Percentiles rank a stretch among this genome's conserved stretches.
Evolutionary conservation across 2,888 invertebrate genomes (phyloP).

Genomic region (Enchytraeus crypticus): DNA sequence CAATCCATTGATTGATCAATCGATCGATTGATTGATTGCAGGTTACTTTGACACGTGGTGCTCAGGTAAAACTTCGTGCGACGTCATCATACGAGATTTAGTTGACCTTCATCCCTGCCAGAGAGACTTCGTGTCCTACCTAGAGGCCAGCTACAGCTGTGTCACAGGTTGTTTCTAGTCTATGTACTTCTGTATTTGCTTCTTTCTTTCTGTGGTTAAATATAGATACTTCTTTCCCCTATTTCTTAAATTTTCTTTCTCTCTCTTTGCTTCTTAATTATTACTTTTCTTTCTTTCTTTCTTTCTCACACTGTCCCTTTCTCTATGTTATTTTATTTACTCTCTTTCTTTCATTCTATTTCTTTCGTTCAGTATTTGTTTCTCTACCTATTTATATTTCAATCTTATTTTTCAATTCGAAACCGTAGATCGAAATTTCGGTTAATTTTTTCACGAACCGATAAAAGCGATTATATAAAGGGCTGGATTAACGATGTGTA

Average conservation of each 20-base stretch:
- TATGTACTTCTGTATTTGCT: not conserved
- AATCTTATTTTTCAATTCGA: too few relatives aligned
- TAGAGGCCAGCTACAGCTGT: constrained; percentile 3
- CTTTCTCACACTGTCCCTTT: not conserved
- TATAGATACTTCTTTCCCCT: not conserved
- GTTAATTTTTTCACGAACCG: too few relatives aligned
- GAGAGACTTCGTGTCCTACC: constrained; percentile 10
- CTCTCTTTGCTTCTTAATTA: not conserved
- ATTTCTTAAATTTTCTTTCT: not conserved
- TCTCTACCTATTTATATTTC: not conserved
- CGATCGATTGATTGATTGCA: too few relatives aligned
- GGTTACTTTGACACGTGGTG: constrained; percentile 6
- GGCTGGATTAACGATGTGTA: too few relatives aligned
- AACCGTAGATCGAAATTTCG: too few relatives aligned
- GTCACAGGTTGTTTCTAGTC: constrained; percentile 2
- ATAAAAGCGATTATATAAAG: too few relatives aligned
- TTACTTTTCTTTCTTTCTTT: not conserved
- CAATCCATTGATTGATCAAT: too few relatives aligned
- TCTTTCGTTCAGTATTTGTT: not conserved
- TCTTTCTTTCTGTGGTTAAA: not conserved
- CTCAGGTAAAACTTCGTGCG: not conserved
- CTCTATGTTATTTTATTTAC: not conserved
- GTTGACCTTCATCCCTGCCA: constrained; percentile 15
- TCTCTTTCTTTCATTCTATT: not conserved
- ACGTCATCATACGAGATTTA: constrained; percentile 8